A percentile compares a stretch with the other conserved stretches of the same genome.
These are phyloP conservation scores for Alectura lathami DNA, from an alignment of 2,113 vertebrate species.

Conservation along the genomic window DNA sequence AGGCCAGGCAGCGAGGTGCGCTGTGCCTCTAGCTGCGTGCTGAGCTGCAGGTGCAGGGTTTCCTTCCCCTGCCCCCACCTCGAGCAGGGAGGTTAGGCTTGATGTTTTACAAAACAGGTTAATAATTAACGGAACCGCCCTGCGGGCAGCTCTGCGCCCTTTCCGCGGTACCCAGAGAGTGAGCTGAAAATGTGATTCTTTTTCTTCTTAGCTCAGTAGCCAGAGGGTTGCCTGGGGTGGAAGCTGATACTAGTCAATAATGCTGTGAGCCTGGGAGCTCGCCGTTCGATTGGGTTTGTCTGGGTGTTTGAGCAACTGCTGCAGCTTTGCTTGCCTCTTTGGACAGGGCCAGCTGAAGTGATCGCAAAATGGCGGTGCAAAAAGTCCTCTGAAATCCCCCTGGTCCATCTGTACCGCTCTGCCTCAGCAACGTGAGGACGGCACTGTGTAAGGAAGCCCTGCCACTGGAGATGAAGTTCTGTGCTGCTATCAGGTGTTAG, in stretches of 20 bases:
- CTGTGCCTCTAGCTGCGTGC: neutral
- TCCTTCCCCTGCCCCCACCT: neutral
- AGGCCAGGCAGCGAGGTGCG: neutral
- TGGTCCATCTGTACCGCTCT: neutral
- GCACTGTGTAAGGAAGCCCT: neutral
- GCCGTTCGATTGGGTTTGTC: neutral
- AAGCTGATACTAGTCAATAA: constrained; percentile 6
- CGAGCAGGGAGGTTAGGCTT: neutral
- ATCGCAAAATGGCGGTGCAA: neutral
- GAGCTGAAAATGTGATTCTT: constrained; percentile 33
- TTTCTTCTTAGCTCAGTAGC: neutral
- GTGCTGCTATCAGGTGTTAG: constrained; percentile 23
- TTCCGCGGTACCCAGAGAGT: constrained; percentile 11
- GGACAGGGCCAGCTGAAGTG: neutral
- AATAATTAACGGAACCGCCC: constrained; percentile 69
- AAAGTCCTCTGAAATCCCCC: neutral
- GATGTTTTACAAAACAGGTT: constrained; percentile 70
- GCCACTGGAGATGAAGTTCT: neutral
- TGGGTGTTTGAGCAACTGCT: neutral
- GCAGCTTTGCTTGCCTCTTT: neutral
- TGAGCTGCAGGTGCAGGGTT: neutral
- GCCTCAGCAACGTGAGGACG: neutral
- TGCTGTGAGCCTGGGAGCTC: neutral
- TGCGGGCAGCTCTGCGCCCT: neutral
- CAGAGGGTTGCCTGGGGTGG: constrained; percentile 28